phyloP scores from a whole-genome alignment of 2,797 vertebrate genomes.

The Amblyraja radiata region DNA sequence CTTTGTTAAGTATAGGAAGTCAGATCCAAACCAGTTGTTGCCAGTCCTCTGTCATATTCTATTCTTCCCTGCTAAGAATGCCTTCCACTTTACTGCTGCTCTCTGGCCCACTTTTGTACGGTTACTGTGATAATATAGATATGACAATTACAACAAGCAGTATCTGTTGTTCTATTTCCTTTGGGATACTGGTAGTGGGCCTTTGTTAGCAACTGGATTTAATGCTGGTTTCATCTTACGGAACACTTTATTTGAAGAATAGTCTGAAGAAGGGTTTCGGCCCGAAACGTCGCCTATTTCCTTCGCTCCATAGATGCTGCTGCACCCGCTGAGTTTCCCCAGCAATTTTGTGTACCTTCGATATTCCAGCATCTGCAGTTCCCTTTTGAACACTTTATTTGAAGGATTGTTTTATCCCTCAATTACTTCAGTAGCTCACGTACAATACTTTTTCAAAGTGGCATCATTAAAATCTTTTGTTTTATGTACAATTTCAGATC shows the following conservation, averaged over 20 bases:
- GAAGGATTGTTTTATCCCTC: not conserved
- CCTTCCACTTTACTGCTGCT: not conserved
- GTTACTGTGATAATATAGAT: not conserved
- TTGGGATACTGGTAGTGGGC: not conserved
- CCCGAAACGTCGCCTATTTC: too few relatives aligned
- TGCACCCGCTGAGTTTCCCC: too few relatives aligned
- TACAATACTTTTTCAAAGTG: not conserved
- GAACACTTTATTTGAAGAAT: not conserved
- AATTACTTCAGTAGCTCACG: not conserved
- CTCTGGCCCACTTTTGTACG: not conserved
- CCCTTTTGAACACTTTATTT: not conserved
- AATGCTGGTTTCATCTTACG: not conserved
- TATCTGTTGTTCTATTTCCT: slow-evolving; percentile 3
- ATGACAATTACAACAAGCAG: not conserved
- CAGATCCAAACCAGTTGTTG: not conserved
- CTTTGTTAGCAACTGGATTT: not conserved
- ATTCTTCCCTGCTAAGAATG: not conserved
- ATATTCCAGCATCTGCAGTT: too few relatives aligned
- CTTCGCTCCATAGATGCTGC: too few relatives aligned
- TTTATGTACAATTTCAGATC: not conserved
- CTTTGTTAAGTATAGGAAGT: not conserved
- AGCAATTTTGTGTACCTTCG: too few relatives aligned
- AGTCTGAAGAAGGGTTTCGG: too few relatives aligned
- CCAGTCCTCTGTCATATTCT: too few relatives aligned
- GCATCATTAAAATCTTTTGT: not conserved